Conservation (phyloP, 2,888 invertebrate genomes). For the Parasteatoda lunata region DNA sequence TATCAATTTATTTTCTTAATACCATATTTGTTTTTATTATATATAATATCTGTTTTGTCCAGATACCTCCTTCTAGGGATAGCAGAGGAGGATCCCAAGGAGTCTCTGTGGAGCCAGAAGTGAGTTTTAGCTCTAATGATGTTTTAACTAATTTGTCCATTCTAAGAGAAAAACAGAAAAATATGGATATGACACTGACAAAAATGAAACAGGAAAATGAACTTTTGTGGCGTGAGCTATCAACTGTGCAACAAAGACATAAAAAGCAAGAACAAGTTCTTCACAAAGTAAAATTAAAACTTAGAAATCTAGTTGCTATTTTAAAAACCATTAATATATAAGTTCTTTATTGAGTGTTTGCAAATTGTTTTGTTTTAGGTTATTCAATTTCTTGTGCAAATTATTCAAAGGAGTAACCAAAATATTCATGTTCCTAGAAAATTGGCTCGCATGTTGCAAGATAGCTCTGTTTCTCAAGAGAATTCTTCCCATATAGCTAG, state of each 20-base stretch:
- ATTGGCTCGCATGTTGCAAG: not conserved
- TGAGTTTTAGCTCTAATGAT: slow-evolving; percentile 1
- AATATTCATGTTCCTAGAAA: not conserved
- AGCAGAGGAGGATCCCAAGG: no score
- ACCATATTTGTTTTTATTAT: no score
- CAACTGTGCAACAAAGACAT: slow-evolving; percentile 91
- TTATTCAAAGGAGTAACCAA: not conserved
- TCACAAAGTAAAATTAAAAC: slow-evolving; percentile 80
- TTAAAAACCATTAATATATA: no score
- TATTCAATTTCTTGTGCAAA: not conserved
- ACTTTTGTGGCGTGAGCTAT: slow-evolving; percentile 93
- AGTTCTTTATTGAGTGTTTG: no score
- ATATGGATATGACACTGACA: slow-evolving; percentile 82
- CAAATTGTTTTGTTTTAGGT: not conserved
- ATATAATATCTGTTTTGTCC: no score
- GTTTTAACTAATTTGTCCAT: slow-evolving; percentile 89
- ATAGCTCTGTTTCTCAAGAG: not conserved
- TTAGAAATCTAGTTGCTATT: not conserved
- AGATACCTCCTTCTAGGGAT: no score
- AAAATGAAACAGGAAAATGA: slow-evolving; percentile 96
- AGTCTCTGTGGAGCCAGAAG: not conserved
- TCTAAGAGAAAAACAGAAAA: slow-evolving; percentile 90
- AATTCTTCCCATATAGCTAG: not conserved
- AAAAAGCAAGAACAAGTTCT: slow-evolving; percentile 95
- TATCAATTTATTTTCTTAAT: no score